Evolutionary conservation across 2,888 invertebrate genomes (phyloP).

Genomic region (Platynereis dumerilii): DNA sequence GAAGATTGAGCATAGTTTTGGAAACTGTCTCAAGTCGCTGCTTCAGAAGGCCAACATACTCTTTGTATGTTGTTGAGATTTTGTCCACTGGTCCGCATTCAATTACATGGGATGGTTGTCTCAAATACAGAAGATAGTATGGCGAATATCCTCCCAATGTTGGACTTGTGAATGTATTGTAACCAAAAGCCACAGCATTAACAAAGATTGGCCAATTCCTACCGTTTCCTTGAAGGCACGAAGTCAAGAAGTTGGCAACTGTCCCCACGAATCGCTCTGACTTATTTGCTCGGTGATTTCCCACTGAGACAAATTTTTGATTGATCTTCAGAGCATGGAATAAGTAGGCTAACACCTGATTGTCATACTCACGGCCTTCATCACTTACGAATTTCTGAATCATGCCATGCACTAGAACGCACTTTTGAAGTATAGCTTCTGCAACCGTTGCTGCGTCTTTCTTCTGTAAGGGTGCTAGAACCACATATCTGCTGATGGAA

Average conservation of each 20-base stretch:
- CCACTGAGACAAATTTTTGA: background rate
- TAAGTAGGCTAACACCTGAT: background rate
- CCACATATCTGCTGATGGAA: background rate
- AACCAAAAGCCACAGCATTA: background rate
- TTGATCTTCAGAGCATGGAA: background rate
- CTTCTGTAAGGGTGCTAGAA: background rate
- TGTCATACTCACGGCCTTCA: background rate
- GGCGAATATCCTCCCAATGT: background rate
- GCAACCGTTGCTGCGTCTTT: background rate
- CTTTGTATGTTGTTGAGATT: background rate
- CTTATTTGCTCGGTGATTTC: background rate
- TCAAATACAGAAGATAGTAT: background rate
- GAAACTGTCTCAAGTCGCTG: background rate
- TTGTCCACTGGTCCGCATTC: background rate
- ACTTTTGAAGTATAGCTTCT: slow-evolving; percentile 2
- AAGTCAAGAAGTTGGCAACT: background rate
- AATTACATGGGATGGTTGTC: background rate
- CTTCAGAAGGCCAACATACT: background rate
- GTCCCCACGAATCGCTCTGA: background rate
- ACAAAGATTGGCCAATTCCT: background rate
- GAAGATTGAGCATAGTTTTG: background rate
- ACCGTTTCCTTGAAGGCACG: background rate
- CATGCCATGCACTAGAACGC: background rate
- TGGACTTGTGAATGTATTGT: slow-evolving; percentile 3
- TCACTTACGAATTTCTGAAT: background rate